These are phyloP conservation scores for Gymnodraco acuticeps DNA, from an alignment of 2,797 vertebrate genomes.

Conservation along the genomic window DNA sequence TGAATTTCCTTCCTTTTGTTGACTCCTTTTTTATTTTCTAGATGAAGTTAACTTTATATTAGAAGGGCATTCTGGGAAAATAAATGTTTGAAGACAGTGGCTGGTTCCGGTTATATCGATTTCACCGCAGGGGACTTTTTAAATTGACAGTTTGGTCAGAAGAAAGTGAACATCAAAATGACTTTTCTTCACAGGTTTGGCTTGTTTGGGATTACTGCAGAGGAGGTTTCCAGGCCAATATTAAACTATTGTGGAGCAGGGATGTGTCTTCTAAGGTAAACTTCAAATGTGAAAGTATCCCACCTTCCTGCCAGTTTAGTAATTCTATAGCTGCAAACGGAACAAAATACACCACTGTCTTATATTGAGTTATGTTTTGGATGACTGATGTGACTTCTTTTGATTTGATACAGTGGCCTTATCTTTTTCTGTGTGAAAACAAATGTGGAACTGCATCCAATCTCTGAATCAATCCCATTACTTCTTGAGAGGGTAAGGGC, in stretches of 20 bases:
- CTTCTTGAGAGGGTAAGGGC: slow-evolving; percentile 86
- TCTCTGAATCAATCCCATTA: slow-evolving; percentile 78
- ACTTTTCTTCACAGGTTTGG: slow-evolving; percentile 87
- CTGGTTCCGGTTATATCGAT: background rate
- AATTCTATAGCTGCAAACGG: background rate
- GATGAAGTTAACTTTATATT: background rate
- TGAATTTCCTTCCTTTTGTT: background rate
- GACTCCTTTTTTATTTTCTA: background rate
- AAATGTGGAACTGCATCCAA: slow-evolving; percentile 77
- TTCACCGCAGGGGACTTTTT: background rate
- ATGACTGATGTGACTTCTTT: background rate
- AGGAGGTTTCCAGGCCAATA: slow-evolving; percentile 87
- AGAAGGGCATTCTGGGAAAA: background rate
- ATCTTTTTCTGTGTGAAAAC: slow-evolving; percentile 93
- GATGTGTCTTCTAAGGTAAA: slow-evolving; percentile 91
- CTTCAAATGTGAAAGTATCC: background rate
- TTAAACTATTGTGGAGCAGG: slow-evolving; percentile 91
- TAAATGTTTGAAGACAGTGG: too few species aligned
- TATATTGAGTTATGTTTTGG: background rate
- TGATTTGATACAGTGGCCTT: slow-evolving; percentile 82
- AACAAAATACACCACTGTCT: background rate
- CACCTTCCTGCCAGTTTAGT: background rate
- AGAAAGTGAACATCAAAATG: background rate
- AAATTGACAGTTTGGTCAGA: background rate
- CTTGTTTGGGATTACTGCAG: slow-evolving; percentile 91